phyloP scores from a whole-genome alignment of 2,888 invertebrate species.

The Hipparchia sbordonii region DNA sequence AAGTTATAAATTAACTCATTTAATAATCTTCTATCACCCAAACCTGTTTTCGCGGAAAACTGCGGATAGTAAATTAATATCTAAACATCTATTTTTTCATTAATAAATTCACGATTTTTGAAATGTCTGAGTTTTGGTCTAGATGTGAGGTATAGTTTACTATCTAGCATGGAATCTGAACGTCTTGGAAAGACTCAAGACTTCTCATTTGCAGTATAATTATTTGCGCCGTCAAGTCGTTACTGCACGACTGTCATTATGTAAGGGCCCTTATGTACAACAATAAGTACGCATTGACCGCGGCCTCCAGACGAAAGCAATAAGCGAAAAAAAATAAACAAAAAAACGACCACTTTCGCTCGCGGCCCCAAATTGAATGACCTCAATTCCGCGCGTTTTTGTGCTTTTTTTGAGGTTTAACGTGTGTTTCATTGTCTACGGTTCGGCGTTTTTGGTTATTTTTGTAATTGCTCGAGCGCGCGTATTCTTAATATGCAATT shows the following conservation, averaged over 20 bases:
- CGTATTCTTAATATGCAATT: conserved; percentile 3
- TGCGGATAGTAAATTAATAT: too few species aligned
- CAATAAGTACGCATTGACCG: conserved; percentile 56
- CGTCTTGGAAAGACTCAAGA: neutral
- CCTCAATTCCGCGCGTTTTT: conserved; percentile 56
- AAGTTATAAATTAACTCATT: too few species aligned
- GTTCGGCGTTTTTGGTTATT: conserved; percentile 4
- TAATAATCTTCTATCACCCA: too few species aligned
- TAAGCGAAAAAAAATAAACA: conserved; percentile 55
- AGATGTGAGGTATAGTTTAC: too few species aligned
- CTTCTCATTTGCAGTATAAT: neutral
- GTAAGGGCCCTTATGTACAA: conserved; percentile 40
- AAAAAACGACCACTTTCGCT: conserved; percentile 51
- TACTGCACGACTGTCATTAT: conserved; percentile 16
- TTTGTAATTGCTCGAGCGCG: conserved; percentile 11
- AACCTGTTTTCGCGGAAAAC: too few species aligned
- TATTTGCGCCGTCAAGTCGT: neutral
- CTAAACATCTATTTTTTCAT: too few species aligned
- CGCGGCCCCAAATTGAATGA: conserved; percentile 61
- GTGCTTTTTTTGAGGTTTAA: conserved; percentile 23
- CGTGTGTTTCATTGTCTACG: conserved; percentile 33
- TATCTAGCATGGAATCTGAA: too few species aligned
- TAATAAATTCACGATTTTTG: too few species aligned
- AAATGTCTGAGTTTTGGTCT: too few species aligned
- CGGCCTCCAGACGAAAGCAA: conserved; percentile 67